Evolutionary conservation across 2,888 invertebrate species (phyloP).

Genomic region (Ochropacha duplaris): DNA sequence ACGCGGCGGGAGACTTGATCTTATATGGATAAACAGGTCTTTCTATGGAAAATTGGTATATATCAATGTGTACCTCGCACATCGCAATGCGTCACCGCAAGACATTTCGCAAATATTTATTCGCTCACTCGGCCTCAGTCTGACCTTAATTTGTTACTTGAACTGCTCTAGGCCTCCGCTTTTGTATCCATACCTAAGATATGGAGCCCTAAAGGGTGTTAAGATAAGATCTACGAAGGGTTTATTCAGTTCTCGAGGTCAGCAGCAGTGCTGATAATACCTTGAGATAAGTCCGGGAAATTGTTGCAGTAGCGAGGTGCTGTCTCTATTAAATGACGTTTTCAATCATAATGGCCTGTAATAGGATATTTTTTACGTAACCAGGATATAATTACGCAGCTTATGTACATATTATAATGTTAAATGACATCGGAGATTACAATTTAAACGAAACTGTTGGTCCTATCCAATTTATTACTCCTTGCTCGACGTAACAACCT

Average conservation of each 20-base stretch:
- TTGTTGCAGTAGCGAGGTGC: neutral
- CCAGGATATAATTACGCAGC: neutral
- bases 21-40: neutral
- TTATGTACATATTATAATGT: neutral
- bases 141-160: conserved; percentile 53
- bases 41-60: neutral
- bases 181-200: conserved; percentile 26
- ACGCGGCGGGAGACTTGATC: too few relatives aligned
- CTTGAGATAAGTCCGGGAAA: conserved; percentile 15
- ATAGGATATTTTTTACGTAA: neutral
- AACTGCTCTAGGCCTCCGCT: conserved; percentile 35
- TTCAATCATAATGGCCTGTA: neutral
- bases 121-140: conserved; percentile 31
- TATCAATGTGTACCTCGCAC: neutral
- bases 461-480: conserved; percentile 1
- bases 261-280: conserved; percentile 20
- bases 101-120: conserved; percentile 55
- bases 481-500: neutral
- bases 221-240: conserved; percentile 24
- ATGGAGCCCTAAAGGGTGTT: conserved; percentile 27
- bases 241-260: conserved; percentile 20
- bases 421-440: neutral
- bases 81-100: conserved; percentile 38
- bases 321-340: neutral
- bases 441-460: neutral